phyloP scores from a whole-genome alignment of 2,113 vertebrate species.

The Chamaetylas fuelleborni region DNA sequence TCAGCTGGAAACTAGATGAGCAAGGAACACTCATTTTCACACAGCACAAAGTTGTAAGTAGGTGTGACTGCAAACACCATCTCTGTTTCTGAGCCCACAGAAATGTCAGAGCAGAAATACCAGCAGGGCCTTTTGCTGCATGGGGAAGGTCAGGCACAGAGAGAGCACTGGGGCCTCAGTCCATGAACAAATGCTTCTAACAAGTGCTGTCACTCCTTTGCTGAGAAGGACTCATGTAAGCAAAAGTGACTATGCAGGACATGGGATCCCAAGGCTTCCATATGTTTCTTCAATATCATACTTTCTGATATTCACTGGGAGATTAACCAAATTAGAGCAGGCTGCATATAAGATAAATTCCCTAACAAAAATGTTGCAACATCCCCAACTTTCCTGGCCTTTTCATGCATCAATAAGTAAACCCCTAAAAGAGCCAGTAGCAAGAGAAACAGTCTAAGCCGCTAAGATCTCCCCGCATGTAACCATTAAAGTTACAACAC shows the following conservation, averaged over 20 bases:
- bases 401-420: background rate
- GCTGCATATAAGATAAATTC: background rate
- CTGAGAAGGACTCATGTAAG: background rate
- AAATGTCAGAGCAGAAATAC: background rate
- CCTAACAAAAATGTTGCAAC: background rate
- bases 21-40: background rate
- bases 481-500: background rate
- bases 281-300: background rate
- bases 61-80: background rate
- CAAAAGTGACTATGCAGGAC: background rate
- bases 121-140: background rate
- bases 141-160: background rate
- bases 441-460: background rate
- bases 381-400: background rate
- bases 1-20: background rate
- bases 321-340: background rate
- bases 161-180: background rate
- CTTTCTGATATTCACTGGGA: background rate
- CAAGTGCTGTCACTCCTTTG: background rate
- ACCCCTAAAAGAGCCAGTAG: background rate
- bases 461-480: background rate
- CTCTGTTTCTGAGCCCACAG: background rate
- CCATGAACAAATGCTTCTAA: background rate
- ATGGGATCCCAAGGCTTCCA: background rate
- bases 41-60: background rate